Evolutionary conservation across 2,888 invertebrate genomes (phyloP), one percentile per base, ranked within the genome.

Genomic region (Empis livida): DNA sequence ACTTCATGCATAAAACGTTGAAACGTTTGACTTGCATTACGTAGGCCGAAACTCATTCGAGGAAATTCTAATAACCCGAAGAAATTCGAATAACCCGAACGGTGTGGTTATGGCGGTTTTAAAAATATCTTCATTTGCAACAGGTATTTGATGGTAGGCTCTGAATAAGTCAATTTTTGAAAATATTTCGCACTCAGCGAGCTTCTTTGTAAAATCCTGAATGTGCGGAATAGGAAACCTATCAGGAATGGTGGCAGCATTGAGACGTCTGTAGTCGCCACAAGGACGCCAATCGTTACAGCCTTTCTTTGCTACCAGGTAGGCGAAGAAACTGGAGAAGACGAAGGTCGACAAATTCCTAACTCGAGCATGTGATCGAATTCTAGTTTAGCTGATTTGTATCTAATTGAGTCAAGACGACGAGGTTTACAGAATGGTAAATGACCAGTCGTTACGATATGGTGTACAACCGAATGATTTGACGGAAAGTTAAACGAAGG

Each of bases 61-160:
- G 50, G 10, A 43, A 58, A 63, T n/a, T n/a, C n/a, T n/a, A n/a
- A n/a, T n/a, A n/a, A n/a, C n/a, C n/a, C n/a, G n/a, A n/a, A n/a
- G n/a, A n/a, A n/a, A n/a, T 46, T 66, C 65, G 44, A 59, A 67
- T 5, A 65, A 48, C 5, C 63, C 64, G 45, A 64, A 59, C 1
- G 64, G 63, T 3, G 65, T 66, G 1, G 50, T 61, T 3, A 67
- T 59, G 0, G 62, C 65, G 5, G 64, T 65, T 51, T 68, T 68
- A 2, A 42, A 49, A 13, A 67, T 56, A 48, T 66, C 61, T 14
- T 56, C 57, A 5, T 52, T 42, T 1, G 44, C 51, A 2, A 67
- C 55, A 1, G 62, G 62, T 16, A 70, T 63, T 37, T 64, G 61
- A 44, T 63, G 56, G 44, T 45, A 48, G n/a, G 48, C 43, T 20